Evolutionary conservation across 2,888 invertebrate genomes (phyloP), one percentile per base, ranked within the genome.

Genomic region (Protophormia terraenovae): DNA sequence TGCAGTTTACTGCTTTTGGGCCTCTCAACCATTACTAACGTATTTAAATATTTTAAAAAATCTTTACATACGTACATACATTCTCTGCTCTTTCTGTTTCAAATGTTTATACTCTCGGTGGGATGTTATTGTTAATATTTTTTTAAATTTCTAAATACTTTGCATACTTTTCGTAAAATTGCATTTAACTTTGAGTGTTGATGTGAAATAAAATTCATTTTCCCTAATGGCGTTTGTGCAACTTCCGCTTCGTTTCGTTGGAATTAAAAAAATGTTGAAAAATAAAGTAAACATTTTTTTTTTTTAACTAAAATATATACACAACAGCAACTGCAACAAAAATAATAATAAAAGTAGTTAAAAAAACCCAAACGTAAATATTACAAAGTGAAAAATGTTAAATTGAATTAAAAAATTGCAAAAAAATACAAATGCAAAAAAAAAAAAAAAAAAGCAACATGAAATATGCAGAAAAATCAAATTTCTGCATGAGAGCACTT

Each of bases 191-290:
- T 89, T 90, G 88, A 89, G 90, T 89, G 89, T 89, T 90, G 88
- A 79, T 71, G 88, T 87, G 73, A 88, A 89, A 90, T 89, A 89
- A 89, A 89, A 90, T 89, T 89, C 88, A 90, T 90, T 89, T 89
- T 87, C 89, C 88, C 89, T 91, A 91, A 91, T 90, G 90, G 91
- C 87, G 87, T 88, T 87, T 88, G 89, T 88, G 88, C 88, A 88
- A 86, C 88, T 89, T 90, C 88, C 89, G 89, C 89, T 89, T 89
- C 88, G 88, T 87, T 88, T 87, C 89, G 87, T 78, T 79, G 62
- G 41, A 75, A 81, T 83, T 84, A 83, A 79, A 77, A 83, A 60
- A 69, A 77, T 60, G 55, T 47, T 47, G 35, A 79, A 80, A 72
- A 71, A 69, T 77, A 69, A 75, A 78, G 73, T 85, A 83, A 86